These are phyloP conservation scores for Drosophila paracracens DNA, from an alignment of 2,888 invertebrate species.

Conservation along the genomic window DNA sequence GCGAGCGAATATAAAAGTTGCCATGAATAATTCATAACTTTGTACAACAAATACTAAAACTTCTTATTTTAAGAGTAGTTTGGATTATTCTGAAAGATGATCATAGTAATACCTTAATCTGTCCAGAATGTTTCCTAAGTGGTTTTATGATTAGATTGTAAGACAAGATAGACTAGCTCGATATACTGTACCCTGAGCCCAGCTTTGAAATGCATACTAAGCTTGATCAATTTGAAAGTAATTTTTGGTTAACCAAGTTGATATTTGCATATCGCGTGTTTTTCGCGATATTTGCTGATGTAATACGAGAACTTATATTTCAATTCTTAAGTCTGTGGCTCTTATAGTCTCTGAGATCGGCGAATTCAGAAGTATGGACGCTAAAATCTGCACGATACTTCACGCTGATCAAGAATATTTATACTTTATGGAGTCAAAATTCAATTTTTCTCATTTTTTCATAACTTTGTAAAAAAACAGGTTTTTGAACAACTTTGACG, in stretches of 20 bases:
- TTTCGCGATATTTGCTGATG: not conserved
- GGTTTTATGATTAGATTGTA: not conserved
- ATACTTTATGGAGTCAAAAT: not conserved
- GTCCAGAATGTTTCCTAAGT: not conserved
- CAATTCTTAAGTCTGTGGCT: accelerated
- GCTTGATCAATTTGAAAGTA: not conserved
- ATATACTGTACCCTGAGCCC: not conserved
- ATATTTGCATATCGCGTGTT: accelerated
- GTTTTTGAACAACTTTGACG: too few relatives aligned
- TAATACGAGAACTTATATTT: not conserved
- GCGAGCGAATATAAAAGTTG: not conserved
- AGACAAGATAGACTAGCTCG: not conserved
- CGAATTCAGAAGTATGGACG: too few relatives aligned
- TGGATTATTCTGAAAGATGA: not conserved
- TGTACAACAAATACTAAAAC: not conserved
- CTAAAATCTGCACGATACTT: not conserved
- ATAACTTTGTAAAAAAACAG: too few relatives aligned
- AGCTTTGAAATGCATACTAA: not conserved
- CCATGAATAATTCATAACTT: not conserved
- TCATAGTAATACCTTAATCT: not conserved
- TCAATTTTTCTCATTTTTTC: not conserved
- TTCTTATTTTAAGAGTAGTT: too few relatives aligned
- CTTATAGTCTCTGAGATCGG: not conserved
- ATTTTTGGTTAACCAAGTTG: accelerated
- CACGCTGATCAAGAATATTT: not conserved